Conservation (phyloP, 1,140 invertebrate species). For the Helicoverpa zea region DNA sequence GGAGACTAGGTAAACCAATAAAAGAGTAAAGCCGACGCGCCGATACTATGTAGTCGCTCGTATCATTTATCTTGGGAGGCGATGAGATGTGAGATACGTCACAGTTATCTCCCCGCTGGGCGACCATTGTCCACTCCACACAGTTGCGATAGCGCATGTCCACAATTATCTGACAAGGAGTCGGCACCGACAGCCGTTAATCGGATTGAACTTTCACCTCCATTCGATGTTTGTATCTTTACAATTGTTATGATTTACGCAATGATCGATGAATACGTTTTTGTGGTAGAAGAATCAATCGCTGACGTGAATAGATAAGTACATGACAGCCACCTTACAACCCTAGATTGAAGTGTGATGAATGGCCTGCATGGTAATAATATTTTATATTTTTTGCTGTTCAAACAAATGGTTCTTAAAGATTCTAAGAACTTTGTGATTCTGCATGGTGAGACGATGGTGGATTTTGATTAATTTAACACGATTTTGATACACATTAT, state of each 20-base stretch:
- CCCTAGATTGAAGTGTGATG: constrained; percentile 12
- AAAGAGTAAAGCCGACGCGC: constrained; percentile 61
- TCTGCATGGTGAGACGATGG: neutral
- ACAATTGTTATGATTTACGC: constrained; percentile 46
- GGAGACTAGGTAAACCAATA: constrained; percentile 67
- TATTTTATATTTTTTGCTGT: neutral
- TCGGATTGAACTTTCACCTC: constrained; percentile 61
- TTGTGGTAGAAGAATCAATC: constrained; percentile 4
- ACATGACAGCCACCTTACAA: constrained; percentile 22
- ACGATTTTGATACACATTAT: constrained; percentile 23
- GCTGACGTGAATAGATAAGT: constrained; percentile 25
- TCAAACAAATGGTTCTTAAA: neutral
- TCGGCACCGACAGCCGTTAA: constrained; percentile 59
- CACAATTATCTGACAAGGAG: constrained; percentile 58
- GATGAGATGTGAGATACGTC: constrained; percentile 70
- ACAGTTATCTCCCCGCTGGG: constrained; percentile 59
- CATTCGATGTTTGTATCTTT: constrained; percentile 47
- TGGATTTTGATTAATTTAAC: constrained; percentile 17
- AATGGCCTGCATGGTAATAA: constrained; percentile 1
- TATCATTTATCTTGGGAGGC: constrained; percentile 70
- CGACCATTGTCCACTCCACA: constrained; percentile 67
- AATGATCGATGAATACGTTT: constrained; percentile 45
- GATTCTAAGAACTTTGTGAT: neutral
- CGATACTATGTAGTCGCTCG: constrained; percentile 57
- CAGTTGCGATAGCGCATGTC: constrained; percentile 49